These are phyloP conservation scores for Chamaetylas fuelleborni DNA, from an alignment of 2,113 vertebrate genomes.

Conservation along the genomic window DNA sequence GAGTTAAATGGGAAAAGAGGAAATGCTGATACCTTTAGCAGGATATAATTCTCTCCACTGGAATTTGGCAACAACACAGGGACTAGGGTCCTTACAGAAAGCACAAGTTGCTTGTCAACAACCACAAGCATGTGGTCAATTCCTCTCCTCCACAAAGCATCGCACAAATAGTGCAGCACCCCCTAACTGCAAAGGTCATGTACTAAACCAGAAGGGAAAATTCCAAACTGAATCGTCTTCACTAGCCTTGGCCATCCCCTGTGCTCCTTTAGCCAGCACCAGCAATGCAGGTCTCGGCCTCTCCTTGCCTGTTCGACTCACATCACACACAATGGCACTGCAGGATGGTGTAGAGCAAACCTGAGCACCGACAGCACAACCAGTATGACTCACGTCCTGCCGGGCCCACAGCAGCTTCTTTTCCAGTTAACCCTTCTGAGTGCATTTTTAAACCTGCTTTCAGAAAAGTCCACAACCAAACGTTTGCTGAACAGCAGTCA, in stretches of 20 bases:
- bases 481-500: not conserved
- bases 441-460: not conserved
- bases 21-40: constrained; percentile 55
- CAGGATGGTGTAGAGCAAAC: not conserved
- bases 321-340: not conserved
- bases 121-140: not conserved
- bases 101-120: not conserved
- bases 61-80: constrained; percentile 39
- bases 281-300: not conserved
- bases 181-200: not conserved
- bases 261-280: not conserved
- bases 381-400: not conserved
- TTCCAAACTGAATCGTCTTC: not conserved
- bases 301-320: not conserved
- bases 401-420: not conserved
- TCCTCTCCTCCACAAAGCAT: not conserved
- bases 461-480: not conserved
- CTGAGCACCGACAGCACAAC: not conserved
- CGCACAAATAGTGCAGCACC: not conserved
- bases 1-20: constrained; percentile 40
- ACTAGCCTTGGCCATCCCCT: not conserved
- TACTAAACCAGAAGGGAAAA: not conserved
- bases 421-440: not conserved
- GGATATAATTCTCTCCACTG: constrained; percentile 47
- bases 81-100: constrained; percentile 18